Conservation (phyloP, 2,113 vertebrate genomes). For the rabbit (Oryctolagus cuniculus) region DNA sequence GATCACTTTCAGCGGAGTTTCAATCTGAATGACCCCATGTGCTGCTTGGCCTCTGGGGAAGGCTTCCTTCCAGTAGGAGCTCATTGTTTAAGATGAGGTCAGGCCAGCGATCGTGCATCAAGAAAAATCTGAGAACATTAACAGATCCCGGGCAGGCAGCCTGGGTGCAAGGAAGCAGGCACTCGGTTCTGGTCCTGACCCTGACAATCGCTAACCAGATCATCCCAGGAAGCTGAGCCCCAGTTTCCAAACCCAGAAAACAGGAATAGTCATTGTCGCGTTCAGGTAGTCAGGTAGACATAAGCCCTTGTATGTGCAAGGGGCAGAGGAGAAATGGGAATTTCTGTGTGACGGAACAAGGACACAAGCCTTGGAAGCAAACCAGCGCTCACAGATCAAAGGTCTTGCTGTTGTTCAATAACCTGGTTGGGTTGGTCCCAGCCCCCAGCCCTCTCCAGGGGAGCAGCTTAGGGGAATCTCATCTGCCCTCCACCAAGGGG, state of each 20-base stretch:
- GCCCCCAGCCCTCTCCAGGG: no score
- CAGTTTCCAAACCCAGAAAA: neutral
- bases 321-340: no score
- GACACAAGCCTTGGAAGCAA: no score
- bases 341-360: no score
- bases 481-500: no score
- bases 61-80: conserved; percentile 49
- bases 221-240: neutral
- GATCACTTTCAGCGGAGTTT: conserved; percentile 53
- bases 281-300: no score
- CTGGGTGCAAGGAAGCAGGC: neutral
- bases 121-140: conserved; percentile 10
- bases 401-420: no score
- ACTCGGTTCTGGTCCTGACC: neutral
- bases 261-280: neutral
- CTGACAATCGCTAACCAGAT: neutral
- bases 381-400: no score
- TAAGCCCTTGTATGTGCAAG: no score
- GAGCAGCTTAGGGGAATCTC: no score
- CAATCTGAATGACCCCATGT: conserved; percentile 35
- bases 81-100: conserved; percentile 61
- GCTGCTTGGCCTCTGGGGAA: neutral
- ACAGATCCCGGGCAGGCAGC: neutral
- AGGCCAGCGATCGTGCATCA: conserved; percentile 37
- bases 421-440: no score